phyloP scores from a whole-genome alignment of 2,113 vertebrate genomes.

The Apteryx mantelli region DNA sequence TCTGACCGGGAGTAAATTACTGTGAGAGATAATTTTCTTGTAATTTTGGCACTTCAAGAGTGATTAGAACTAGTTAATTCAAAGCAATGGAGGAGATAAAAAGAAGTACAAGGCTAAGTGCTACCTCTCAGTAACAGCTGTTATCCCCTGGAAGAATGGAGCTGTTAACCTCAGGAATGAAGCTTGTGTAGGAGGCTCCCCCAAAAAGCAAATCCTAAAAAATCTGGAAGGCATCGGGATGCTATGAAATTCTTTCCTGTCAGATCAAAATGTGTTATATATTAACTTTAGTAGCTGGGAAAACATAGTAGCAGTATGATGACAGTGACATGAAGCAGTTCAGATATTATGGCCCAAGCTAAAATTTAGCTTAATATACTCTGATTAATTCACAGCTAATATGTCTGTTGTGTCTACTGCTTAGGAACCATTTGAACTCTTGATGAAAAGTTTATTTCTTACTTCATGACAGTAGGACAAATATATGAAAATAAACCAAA shows the following conservation, averaged over 20 bases:
- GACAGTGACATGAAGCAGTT: neutral
- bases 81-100: neutral
- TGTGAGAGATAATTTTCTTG: neutral
- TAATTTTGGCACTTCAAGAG: neutral
- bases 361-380: neutral
- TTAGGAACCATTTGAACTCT: neutral
- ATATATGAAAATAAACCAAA: neutral
- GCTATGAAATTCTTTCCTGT: neutral
- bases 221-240: neutral
- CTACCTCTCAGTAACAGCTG: neutral
- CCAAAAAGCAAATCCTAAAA: neutral
- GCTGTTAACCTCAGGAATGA: neutral
- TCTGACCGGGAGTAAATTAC: neutral
- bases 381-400: neutral
- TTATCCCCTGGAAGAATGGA: neutral
- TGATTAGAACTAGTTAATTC: neutral
- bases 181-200: fast-evolving
- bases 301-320: neutral
- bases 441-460: neutral
- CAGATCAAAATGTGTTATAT: neutral
- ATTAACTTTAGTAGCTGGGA: neutral
- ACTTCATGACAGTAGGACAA: neutral
- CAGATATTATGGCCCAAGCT: neutral
- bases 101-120: neutral
- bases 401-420: neutral